Percentiles rank a stretch among this genome's conserved stretches.
Evolutionary conservation across 2,113 vertebrate species (phyloP).

Genomic region (Vanacampus margaritifer): DNA sequence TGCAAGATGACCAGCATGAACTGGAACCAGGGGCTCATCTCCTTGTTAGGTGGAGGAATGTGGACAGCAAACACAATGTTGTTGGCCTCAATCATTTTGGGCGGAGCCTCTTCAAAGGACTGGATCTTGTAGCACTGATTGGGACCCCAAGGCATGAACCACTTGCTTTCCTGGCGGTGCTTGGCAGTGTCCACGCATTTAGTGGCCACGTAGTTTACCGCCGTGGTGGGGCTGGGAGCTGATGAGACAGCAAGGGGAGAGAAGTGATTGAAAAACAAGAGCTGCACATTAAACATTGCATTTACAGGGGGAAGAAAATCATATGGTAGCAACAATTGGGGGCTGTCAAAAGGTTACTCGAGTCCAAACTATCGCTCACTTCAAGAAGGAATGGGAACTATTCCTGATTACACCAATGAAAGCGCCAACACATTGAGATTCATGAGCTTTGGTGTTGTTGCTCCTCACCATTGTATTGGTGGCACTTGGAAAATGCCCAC

Average conservation of each 20-base stretch:
- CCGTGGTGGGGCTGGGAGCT: constrained; percentile 91
- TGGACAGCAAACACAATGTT: constrained; percentile 94
- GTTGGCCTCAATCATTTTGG: constrained; percentile 87
- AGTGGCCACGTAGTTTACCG: constrained; percentile 78
- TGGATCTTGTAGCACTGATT: constrained; percentile 85
- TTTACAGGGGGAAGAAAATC: constrained; percentile 24
- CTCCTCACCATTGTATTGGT: constrained; percentile 20
- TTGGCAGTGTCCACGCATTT: constrained; percentile 90
- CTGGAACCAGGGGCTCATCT: constrained; percentile 99
- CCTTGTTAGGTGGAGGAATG: constrained; percentile 80
- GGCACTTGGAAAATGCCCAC: constrained; percentile 19
- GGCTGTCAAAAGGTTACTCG: constrained; percentile 27
- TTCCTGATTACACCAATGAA: constrained; percentile 32
- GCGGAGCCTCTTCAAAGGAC: constrained; percentile 84
- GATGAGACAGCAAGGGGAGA: constrained; percentile 25
- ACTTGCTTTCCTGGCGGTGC: constrained; percentile 78
- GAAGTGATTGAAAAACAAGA: constrained; percentile 13
- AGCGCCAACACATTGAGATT: constrained; percentile 48
- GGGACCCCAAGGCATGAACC: constrained; percentile 91
- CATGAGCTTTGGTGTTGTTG: no score
- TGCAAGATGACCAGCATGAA: constrained; percentile 96
- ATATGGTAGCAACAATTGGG: not conserved
- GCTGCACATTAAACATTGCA: constrained; percentile 23
- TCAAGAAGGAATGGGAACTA: not conserved
- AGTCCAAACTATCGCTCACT: not conserved